Evolutionary conservation across 2,888 invertebrate species (phyloP).

Genomic region (Toxonevra muliebris): DNA sequence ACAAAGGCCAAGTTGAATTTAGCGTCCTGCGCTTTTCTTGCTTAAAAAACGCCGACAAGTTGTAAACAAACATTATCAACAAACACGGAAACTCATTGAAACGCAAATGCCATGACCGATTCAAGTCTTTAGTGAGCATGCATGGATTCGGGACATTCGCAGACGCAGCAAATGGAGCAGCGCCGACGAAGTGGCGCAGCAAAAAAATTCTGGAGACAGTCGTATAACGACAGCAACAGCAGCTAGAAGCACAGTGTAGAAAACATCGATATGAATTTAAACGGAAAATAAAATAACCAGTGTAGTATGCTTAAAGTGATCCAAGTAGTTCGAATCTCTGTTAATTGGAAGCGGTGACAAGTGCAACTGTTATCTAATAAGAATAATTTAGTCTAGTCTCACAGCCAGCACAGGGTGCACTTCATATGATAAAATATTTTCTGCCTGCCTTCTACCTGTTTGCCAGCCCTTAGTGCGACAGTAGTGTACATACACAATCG

Average conservation of each 20-base stretch:
- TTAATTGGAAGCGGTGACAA: not conserved
- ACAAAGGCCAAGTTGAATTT: no score
- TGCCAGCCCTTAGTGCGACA: not conserved
- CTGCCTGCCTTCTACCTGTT: no score
- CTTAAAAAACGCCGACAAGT: slow-evolving; percentile 2
- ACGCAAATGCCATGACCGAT: slow-evolving; percentile 38
- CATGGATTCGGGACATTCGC: slow-evolving; percentile 61
- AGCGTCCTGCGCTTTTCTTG: slow-evolving; percentile 24
- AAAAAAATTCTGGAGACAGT: slow-evolving; percentile 9
- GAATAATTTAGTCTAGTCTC: not conserved
- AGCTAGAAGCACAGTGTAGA: slow-evolving; percentile 3
- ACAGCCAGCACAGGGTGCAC: not conserved
- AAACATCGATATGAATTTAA: not conserved
- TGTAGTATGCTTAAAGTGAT: not conserved
- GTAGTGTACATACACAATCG: slow-evolving; percentile 1
- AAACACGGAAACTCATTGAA: not conserved
- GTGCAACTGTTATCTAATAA: slow-evolving; percentile 22
- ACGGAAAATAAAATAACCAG: not conserved
- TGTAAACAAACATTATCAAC: slow-evolving; percentile 18
- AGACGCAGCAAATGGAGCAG: slow-evolving; percentile 44
- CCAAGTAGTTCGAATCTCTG: not conserved
- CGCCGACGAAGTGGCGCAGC: slow-evolving; percentile 45
- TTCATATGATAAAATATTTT: not conserved
- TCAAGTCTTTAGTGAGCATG: slow-evolving; percentile 67
- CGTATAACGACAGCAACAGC: slow-evolving; percentile 20